Evolutionary conservation across 2,113 vertebrate species (phyloP).

Genomic region (Odocoileus virginianus): DNA sequence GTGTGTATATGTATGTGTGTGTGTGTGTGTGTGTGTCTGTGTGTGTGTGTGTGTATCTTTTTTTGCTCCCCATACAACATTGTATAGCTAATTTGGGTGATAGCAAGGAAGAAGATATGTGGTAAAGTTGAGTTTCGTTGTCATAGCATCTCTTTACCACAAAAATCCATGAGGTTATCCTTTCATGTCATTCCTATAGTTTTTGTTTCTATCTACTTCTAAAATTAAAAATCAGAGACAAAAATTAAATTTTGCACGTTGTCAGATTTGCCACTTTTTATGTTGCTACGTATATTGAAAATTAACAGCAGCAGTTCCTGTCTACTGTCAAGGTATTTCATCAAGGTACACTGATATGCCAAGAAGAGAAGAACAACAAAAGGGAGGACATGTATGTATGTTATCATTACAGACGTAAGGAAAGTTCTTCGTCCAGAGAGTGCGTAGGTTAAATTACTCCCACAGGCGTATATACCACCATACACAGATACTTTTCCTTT

Average conservation of each 20-base stretch:
- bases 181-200: background rate
- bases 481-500: background rate
- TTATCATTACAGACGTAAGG: background rate
- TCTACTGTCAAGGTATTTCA: background rate
- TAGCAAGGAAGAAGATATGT: background rate
- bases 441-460: background rate
- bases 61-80: rapidly evolving
- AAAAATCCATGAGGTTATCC: background rate
- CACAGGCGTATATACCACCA: rapidly evolving
- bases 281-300: background rate
- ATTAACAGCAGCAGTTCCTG: background rate
- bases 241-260: background rate
- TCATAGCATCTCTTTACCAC: background rate
- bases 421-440: background rate
- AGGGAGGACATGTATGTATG: too few relatives aligned
- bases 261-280: background rate
- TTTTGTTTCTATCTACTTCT: background rate
- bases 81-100: background rate
- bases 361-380: background rate
- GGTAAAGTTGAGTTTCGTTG: background rate
- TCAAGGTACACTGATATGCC: background rate
- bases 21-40: too few relatives aligned
- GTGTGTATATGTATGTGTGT: background rate
- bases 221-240: background rate
- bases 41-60: background rate